phyloP scores from a whole-genome alignment of 2,888 invertebrate genomes.

The Eupithecia abbreviata region DNA sequence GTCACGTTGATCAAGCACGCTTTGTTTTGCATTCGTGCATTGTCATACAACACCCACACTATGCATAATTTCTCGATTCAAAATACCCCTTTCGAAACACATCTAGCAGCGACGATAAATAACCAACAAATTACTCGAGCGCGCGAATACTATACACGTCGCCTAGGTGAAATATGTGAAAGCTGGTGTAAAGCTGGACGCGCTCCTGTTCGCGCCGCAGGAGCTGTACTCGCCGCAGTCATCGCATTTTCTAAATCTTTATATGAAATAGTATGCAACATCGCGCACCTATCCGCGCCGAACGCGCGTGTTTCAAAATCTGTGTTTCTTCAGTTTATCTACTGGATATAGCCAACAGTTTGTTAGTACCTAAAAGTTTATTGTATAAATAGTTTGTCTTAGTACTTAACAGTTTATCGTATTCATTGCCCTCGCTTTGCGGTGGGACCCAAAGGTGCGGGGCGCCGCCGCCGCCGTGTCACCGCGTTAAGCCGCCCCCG shows the following conservation, averaged over 20 bases:
- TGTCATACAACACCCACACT: constrained; percentile 78
- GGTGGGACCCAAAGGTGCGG: neutral
- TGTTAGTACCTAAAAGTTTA: no score
- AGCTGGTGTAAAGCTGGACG: constrained; percentile 10
- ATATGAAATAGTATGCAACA: no score
- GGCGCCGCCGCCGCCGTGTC: no score
- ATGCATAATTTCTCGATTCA: constrained; percentile 79
- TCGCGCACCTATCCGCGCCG: no score
- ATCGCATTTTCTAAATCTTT: no score
- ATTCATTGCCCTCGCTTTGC: neutral
- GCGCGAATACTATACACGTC: constrained; percentile 53
- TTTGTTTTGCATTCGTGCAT: constrained; percentile 69
- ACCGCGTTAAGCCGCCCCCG: no score
- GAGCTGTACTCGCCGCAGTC: no score
- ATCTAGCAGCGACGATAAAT: constrained; percentile 73
- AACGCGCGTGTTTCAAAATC: neutral
- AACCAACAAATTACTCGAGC: constrained; percentile 77
- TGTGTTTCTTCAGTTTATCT: neutral
- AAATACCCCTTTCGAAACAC: constrained; percentile 74
- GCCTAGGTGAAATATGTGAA: constrained; percentile 1
- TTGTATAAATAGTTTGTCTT: no score
- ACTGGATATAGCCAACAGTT: neutral
- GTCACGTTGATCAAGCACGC: constrained; percentile 49
- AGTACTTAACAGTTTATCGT: no score
- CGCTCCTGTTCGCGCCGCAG: no score